These are phyloP conservation scores for Oegoconia quadripuncta DNA, from an alignment of 2,888 invertebrate species.

Conservation along the genomic window DNA sequence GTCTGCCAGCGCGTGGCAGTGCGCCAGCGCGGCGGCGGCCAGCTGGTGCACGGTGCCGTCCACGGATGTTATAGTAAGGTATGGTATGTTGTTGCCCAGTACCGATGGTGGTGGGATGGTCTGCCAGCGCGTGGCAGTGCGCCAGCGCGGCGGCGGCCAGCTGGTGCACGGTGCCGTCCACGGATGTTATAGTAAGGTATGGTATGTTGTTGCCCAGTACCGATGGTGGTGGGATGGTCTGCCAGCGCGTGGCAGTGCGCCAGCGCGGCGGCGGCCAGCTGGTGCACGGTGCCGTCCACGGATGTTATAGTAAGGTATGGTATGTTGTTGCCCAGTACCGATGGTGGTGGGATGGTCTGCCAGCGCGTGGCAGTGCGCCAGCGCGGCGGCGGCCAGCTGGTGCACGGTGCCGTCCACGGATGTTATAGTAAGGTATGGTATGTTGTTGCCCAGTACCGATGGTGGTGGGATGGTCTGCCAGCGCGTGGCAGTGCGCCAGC, in stretches of 20 bases:
- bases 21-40: conserved; percentile 95
- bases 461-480: too few relatives aligned
- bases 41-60: conserved; percentile 99
- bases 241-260: conserved; percentile 96
- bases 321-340: too few relatives aligned
- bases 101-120: too few relatives aligned
- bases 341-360: too few relatives aligned
- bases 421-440: too few relatives aligned
- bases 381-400: conserved; percentile 95
- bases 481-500: conserved; percentile 92
- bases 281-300: conserved; percentile 98
- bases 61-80: too few relatives aligned
- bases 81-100: too few relatives aligned
- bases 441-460: too few relatives aligned
- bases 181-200: too few relatives aligned
- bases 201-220: too few relatives aligned
- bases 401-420: conserved; percentile 99
- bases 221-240: too few relatives aligned
- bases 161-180: conserved; percentile 99
- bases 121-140: conserved; percentile 92
- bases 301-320: too few relatives aligned
- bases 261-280: conserved; percentile 95
- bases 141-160: conserved; percentile 96
- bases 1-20: conserved; percentile 94
- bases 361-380: conserved; percentile 95